A percentile compares a stretch with the other conserved stretches of the same genome.
These are phyloP conservation scores for Calameuta idolon DNA, from an alignment of 2,888 invertebrate genomes.

Conservation along the genomic window DNA sequence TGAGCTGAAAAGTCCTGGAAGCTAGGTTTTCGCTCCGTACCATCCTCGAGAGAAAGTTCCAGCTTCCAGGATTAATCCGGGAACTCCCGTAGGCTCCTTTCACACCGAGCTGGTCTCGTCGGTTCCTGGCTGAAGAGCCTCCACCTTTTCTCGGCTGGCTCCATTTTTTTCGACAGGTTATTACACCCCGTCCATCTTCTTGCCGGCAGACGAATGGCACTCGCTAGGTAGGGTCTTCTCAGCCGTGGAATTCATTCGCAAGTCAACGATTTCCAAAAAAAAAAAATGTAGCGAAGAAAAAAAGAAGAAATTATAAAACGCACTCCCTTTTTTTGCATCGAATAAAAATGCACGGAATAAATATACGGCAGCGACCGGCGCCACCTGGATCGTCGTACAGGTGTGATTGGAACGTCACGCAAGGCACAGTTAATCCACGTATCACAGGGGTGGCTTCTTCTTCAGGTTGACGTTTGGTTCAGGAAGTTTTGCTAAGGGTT, in stretches of 20 bases:
- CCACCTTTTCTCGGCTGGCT: background rate
- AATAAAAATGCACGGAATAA: background rate
- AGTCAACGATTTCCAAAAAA: no score
- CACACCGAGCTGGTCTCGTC: background rate
- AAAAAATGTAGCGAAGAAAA: no score
- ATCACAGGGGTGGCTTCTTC: background rate
- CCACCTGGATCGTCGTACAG: no score
- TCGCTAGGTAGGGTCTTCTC: background rate
- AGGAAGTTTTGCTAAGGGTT: background rate
- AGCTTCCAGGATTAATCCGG: conserved; percentile 32
- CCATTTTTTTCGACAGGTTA: background rate
- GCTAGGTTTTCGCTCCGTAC: conserved; percentile 35
- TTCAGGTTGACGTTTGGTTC: background rate
- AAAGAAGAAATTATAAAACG: no score
- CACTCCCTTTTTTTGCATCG: background rate
- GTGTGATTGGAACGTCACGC: background rate
- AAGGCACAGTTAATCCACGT: background rate
- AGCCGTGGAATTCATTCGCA: background rate
- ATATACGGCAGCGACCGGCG: background rate
- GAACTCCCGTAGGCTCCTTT: conserved; percentile 21
- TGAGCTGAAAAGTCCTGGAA: conserved; percentile 42
- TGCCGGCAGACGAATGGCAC: background rate
- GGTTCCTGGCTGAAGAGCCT: conserved; percentile 9
- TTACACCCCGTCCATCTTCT: background rate
- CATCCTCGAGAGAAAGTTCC: conserved; percentile 38